Percentiles rank a stretch among this genome's conserved stretches.
Conservation (phyloP, 2,888 invertebrate species). For the Pseudoips prasinana region DNA sequence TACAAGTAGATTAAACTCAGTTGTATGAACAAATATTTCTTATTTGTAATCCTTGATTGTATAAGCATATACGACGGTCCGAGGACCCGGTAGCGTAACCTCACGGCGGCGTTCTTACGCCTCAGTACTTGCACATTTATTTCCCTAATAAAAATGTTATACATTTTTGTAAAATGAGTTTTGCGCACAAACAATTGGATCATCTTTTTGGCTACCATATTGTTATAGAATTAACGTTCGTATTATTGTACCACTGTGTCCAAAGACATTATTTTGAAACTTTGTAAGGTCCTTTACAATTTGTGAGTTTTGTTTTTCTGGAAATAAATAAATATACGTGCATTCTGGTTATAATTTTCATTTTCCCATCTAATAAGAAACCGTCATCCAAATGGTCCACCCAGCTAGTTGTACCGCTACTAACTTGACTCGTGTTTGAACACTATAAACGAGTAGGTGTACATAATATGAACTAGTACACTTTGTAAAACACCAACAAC, state of each 20-base stretch:
- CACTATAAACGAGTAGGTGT: no score
- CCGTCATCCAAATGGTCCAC: no score
- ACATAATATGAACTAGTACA: no score
- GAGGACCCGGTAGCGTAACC: constrained; percentile 5
- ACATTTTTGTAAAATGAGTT: constrained; percentile 22
- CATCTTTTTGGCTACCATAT: constrained; percentile 27
- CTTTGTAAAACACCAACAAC: no score
- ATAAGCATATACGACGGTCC: constrained; percentile 16
- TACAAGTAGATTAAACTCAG: constrained; percentile 58
- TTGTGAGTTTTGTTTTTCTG: constrained; percentile 56
- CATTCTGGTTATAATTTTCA: constrained; percentile 38
- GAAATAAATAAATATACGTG: constrained; percentile 67
- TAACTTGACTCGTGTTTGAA: no score
- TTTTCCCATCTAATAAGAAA: no score
- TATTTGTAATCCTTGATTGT: constrained; percentile 54
- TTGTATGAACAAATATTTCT: constrained; percentile 59
- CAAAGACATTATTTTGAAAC: constrained; percentile 37
- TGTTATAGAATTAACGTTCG: constrained; percentile 18
- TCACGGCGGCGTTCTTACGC: constrained; percentile 4
- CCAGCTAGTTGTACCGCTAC: no score
- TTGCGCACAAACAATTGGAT: constrained; percentile 33
- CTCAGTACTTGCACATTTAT: constrained; percentile 18
- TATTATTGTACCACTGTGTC: constrained; percentile 39
- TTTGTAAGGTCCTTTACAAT: constrained; percentile 60
- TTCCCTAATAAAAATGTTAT: constrained; percentile 2